Evolutionary conservation across 2,888 invertebrate species (phyloP).

Genomic region (Drosophila neotestacea): DNA sequence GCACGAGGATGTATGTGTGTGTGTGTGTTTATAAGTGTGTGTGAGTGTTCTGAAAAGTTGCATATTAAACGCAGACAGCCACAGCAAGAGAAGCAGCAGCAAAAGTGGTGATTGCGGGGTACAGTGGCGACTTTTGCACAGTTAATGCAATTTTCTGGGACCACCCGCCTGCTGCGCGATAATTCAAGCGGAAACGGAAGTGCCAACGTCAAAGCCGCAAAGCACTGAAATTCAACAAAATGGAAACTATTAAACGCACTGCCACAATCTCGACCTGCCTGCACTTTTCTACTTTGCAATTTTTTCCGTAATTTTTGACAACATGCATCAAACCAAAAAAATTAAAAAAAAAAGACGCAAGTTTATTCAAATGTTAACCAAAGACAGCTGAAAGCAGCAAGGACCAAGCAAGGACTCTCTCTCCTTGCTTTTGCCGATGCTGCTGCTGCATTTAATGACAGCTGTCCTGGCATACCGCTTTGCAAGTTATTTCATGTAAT

Average conservation of each 20-base stretch:
- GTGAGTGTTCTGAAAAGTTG: slow-evolving; percentile 68
- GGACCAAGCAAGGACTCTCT: neutral
- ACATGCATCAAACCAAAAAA: slow-evolving; percentile 52
- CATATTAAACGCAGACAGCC: slow-evolving; percentile 78
- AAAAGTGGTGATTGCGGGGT: slow-evolving; percentile 10
- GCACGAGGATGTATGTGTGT: slow-evolving; percentile 10
- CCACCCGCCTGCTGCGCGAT: slow-evolving; percentile 71
- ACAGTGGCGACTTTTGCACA: slow-evolving; percentile 66
- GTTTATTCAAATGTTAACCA: slow-evolving; percentile 71
- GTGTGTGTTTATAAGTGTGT: slow-evolving; percentile 24
- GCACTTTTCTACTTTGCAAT: slow-evolving; percentile 4
- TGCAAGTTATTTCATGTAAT: slow-evolving; percentile 77
- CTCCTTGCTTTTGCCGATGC: neutral
- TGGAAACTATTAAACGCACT: slow-evolving; percentile 80
- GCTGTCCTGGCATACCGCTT: slow-evolving; percentile 68
- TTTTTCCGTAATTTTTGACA: slow-evolving; percentile 58
- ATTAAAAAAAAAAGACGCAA: slow-evolving; percentile 34
- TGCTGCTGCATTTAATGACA: slow-evolving; percentile 73
- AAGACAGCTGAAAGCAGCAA: slow-evolving; percentile 21
- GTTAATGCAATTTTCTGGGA: slow-evolving; percentile 77
- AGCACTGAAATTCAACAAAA: slow-evolving; percentile 67
- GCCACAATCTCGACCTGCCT: slow-evolving; percentile 50
- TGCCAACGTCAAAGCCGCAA: slow-evolving; percentile 75
- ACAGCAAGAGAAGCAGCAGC: slow-evolving; percentile 33
- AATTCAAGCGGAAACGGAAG: slow-evolving; percentile 81